These are phyloP conservation scores for Lophura nycthemera DNA, from an alignment of 2,113 vertebrate species.

Conservation along the genomic window DNA sequence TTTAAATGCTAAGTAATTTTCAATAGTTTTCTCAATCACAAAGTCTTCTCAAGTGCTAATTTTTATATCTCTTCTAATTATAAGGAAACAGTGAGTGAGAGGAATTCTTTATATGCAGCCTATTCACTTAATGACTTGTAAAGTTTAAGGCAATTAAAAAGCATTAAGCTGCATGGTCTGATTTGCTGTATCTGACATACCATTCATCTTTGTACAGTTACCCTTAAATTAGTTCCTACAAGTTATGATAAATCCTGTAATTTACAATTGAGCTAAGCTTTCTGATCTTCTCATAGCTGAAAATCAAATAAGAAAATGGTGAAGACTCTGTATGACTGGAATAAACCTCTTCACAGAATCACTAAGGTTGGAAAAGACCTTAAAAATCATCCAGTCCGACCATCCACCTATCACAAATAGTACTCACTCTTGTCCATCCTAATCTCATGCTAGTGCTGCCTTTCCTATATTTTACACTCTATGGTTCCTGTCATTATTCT, in stretches of 20 bases:
- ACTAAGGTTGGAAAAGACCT: no score
- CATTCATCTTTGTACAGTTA: background rate
- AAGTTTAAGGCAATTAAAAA: background rate
- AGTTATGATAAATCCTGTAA: background rate
- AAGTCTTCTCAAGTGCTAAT: background rate
- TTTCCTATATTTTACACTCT: background rate
- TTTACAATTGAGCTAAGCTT: background rate
- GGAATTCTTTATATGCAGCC: background rate
- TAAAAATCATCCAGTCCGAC: no score
- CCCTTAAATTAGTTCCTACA: background rate
- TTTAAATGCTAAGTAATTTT: background rate
- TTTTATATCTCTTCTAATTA: background rate
- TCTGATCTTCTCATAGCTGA: background rate
- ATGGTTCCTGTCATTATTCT: background rate
- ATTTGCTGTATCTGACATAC: background rate
- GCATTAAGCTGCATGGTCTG: background rate
- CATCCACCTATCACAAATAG: no score
- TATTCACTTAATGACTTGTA: background rate
- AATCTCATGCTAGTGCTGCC: background rate
- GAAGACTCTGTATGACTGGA: accelerated
- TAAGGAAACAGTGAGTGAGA: background rate
- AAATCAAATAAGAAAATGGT: background rate
- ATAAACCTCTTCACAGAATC: background rate
- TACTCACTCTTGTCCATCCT: background rate
- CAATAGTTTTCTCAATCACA: background rate